phyloP scores from a whole-genome alignment of 1,140 invertebrate species.

The Acromyrmex echinatior region DNA sequence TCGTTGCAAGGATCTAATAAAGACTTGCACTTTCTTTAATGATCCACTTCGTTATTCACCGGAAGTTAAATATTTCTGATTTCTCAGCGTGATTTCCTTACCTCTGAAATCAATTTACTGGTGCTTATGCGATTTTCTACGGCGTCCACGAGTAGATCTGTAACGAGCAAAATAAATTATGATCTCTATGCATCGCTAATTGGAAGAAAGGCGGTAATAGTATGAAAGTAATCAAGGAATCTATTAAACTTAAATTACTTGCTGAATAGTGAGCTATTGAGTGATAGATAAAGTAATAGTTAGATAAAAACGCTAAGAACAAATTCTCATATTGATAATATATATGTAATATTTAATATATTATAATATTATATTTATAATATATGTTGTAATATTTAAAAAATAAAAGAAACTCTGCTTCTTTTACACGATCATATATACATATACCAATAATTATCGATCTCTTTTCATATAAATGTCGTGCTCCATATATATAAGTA shows the following conservation, averaged over 20 bases:
- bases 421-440: neutral
- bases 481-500: neutral
- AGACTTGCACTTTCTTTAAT: constrained; percentile 24
- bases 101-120: constrained; percentile 81
- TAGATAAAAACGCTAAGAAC: neutral
- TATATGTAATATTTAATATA: neutral
- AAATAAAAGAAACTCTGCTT: neutral
- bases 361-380: too few species aligned
- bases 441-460: neutral
- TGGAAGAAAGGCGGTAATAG: constrained; percentile 18
- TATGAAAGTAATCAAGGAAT: neutral
- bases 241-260: constrained; percentile 17
- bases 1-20: constrained; percentile 1
- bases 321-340: neutral
- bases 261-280: neutral
- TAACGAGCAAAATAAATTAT: constrained; percentile 45
- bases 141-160: constrained; percentile 83
- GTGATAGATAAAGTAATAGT: neutral
- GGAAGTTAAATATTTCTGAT: constrained; percentile 28
- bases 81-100: constrained; percentile 67
- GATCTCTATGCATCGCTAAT: constrained; percentile 27
- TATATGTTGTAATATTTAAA: neutral
- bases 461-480: neutral
- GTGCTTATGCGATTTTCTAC: constrained; percentile 80
- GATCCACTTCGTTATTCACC: neutral